These are phyloP conservation scores for Tursiops truncatus DNA, from an alignment of 2,113 vertebrate genomes.

Conservation along the genomic window DNA sequence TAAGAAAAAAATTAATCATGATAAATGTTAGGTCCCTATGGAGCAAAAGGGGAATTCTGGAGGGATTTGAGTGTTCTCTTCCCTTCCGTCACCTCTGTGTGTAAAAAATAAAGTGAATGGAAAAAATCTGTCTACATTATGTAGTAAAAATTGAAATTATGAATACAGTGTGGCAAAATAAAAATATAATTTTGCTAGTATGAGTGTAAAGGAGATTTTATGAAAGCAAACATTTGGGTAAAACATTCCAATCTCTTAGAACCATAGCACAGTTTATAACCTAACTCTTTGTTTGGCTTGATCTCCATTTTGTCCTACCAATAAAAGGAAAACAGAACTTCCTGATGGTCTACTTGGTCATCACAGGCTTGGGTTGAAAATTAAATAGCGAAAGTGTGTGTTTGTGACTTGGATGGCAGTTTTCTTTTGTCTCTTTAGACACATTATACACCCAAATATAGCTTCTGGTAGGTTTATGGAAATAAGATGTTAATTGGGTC, in stretches of 20 bases:
- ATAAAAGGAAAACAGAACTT: not conserved
- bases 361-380: not conserved
- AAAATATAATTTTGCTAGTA: constrained; percentile 65
- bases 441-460: not conserved
- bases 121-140: constrained; percentile 46
- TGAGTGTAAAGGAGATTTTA: constrained; percentile 47
- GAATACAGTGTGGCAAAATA: constrained; percentile 45
- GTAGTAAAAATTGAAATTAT: constrained; percentile 30
- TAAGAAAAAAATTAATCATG: constrained; percentile 68
- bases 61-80: constrained; percentile 37
- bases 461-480: not conserved
- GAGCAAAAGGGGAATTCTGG: constrained; percentile 71
- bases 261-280: not conserved
- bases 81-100: not conserved
- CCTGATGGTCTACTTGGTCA: not conserved
- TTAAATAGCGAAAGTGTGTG: not conserved
- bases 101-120: constrained; percentile 60
- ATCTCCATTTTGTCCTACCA: not conserved
- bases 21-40: constrained; percentile 79
- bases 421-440: not conserved
- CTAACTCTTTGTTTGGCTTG: not conserved
- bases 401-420: not conserved
- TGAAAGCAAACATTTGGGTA: not conserved
- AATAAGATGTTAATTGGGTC: not conserved
- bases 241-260: not conserved